Evolutionary conservation across 2,113 vertebrate species (phyloP), one percentile per base, ranked within the genome.

Genomic region (Nettapus auritus): DNA sequence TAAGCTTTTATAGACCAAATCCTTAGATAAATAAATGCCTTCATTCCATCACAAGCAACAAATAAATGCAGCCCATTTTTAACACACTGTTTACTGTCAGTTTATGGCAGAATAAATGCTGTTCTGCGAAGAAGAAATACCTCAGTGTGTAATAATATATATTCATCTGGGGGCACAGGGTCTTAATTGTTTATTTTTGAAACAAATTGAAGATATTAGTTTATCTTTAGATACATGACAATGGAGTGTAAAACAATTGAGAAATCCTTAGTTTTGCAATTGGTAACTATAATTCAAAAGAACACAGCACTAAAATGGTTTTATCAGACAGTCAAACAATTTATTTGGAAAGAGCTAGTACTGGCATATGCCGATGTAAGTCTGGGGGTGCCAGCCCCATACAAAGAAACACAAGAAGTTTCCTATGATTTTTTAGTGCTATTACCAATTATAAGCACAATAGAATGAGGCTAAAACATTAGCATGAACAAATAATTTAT

Each of bases 11-110:
- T 59, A 62, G 29, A 16, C 12, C 10, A 44, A 81, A 64, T 73
- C 29, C 31, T 53, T n/a, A 79, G 3, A 53, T 13, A 79, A 69
- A 67, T 36, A 57, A 33, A 38, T 82, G 48, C 76, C 7, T 5
- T 46, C 5, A 23, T 62, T 87, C 14, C 18, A 59, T 42, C n/a
- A 46, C 11, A 80, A 82, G 8, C 2, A 76, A 1, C 2, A 80
- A 55, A 85, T 55, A 85, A 60, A 77, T 15, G 71, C 13, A 88
- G 19, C 9, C 69, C 13, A 44, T 46, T 80, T 96, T 91, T 76
- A 88, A 8, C 7, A 62, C 21, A 36, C 1, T 64, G 16, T 1
- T 85, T 84, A 33, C 62, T 83, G 22, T 40, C 25, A 81, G 23
- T 17, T 26, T 70, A 9, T 57, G n/a, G 7, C 17, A 83, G 46